Evolutionary conservation across 2,888 invertebrate genomes (phyloP), one percentile per base, ranked within the genome.

Genomic region (Steinernema carpocapsae): DNA sequence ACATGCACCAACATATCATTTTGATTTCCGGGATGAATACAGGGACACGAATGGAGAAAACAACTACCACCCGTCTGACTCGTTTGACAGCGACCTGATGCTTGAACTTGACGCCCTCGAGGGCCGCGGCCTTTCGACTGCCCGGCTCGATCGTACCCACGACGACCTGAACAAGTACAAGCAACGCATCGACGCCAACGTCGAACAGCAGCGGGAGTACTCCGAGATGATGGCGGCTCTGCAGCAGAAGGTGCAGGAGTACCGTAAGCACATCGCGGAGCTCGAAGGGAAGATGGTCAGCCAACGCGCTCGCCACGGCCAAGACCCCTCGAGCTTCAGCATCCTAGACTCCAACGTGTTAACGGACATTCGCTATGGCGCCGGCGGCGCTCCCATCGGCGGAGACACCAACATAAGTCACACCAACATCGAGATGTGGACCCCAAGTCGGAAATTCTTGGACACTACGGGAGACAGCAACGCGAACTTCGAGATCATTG

Each of bases 21-120:
- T 72, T 70, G 72, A 70, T 74, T 72, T 72, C 74, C 74, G 52
- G 70, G 74, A 77, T 76, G 76, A 74, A 76, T 85, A 76, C 79
- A 86, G 86, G 86, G 86, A 86, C 76, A 84, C 86, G 32, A 83
- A 83, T 52, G 86, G 86, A 70, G 86, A 86, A 72, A 84, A 80
- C 76, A 81, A 82, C 76, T 85, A 85, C 75, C 83, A 84, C 76
- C 77, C 81, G 72, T 78, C 84, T 10, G 83, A 85, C 52, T 80
- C 82, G 17, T 85, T 82, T 72, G 86, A 86, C 71, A 80, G 82
- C 74, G 85, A 85, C 74, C 80, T 80, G 56, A 81, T 83, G 42
- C 80, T 76, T 45, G 76, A 75, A n/a, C 64, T 64, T 6, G 64
- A 64, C 64, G 64, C 64, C 3, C 64, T 64, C 14, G 64, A 64